Evolutionary conservation across 2,797 vertebrate species (phyloP), one percentile per base, ranked within the genome.

Genomic region (Myiotriccus ornatus): DNA sequence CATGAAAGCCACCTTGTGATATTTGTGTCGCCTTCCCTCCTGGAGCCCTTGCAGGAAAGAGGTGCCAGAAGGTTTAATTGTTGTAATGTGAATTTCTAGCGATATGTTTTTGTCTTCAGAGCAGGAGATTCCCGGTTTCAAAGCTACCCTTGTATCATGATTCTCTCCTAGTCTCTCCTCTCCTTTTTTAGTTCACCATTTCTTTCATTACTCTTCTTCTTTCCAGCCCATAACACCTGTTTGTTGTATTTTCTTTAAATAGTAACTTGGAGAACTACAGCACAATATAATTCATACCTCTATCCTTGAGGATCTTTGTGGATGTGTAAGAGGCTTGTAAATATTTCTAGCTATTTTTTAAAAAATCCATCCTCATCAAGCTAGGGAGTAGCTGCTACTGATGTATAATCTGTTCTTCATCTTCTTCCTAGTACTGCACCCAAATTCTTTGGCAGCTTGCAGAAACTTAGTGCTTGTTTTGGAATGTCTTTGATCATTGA

Each of bases 401-500:
- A 81, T 80, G 68, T 84, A 60, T 94, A 90, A 96, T 95, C 93
- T 97, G 70, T 91, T 96, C 93, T 93, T 95, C 92, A 92, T 97
- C 94, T 89, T 96, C 94, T 92, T 95, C 84, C 90, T 93, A 94
- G 88, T 86, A 95, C 96, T 97, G 90, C 96, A 97, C 95, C 96
- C 95, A 97, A 96, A 98, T 98, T 98, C 95, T 92, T 97, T 96
- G 97, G 95, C 96, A 97, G 69, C 88, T 97, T 90, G 49, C 73
- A 94, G 91, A 95, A 93, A 93, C 93, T 97, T 79, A 67, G 83
- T 82, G 95, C 92, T 97, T 96, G 95, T 97, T 96, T 92, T 95
- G 85, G 87, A 91, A 73, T 94, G 93, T 82, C 93, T 96, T 96
- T 90, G 93, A 95, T 93, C 93, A 85, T 60, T 84, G 88, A 93